Percentiles rank a stretch among this genome's conserved stretches.
Evolutionary conservation across 1,140 invertebrate genomes (phyloP).

Genomic region (Drosophila seguyi): DNA sequence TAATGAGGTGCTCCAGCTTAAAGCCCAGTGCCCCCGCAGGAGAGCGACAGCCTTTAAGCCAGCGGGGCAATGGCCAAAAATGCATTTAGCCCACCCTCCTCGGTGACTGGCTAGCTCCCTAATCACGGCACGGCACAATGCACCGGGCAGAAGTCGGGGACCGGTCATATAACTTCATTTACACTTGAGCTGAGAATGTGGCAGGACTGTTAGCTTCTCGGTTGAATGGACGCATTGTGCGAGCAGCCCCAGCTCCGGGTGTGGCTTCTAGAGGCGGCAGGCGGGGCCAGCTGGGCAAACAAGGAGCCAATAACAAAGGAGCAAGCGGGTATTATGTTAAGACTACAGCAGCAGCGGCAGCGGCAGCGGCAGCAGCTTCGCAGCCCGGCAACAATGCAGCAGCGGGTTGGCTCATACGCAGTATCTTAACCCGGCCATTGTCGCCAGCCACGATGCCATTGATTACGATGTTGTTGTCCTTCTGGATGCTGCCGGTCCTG

Average conservation of each 20-base stretch:
- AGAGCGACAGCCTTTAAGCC: slow-evolving; percentile 44
- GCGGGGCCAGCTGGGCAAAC: slow-evolving; percentile 57
- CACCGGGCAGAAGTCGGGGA: slow-evolving; percentile 16
- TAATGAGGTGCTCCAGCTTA: slow-evolving; percentile 62
- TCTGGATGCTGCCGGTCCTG: slow-evolving; percentile 8
- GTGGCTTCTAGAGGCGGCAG: not conserved
- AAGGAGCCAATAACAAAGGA: slow-evolving; percentile 69
- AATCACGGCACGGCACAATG: slow-evolving; percentile 38
- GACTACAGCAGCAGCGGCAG: slow-evolving; percentile 19
- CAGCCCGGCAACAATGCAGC: slow-evolving; percentile 30
- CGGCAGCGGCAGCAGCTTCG: slow-evolving; percentile 24
- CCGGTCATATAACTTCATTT: slow-evolving; percentile 62
- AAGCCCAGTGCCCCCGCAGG: not conserved
- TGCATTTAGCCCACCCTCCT: slow-evolving; percentile 41
- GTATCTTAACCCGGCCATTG: slow-evolving; percentile 68
- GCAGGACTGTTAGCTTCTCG: slow-evolving; percentile 63
- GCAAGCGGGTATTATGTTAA: slow-evolving; percentile 51
- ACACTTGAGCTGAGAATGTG: slow-evolving; percentile 57
- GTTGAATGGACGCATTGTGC: slow-evolving; percentile 77
- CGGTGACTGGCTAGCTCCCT: slow-evolving; percentile 3
- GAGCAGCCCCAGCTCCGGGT: slow-evolving; percentile 7
- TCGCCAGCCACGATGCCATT: slow-evolving; percentile 51
- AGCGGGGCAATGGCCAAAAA: slow-evolving; percentile 63
- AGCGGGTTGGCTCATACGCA: slow-evolving; percentile 28
- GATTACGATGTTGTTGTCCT: slow-evolving; percentile 64